Conservation (phyloP, 2,113 vertebrate genomes). For the Uria lomvia region DNA sequence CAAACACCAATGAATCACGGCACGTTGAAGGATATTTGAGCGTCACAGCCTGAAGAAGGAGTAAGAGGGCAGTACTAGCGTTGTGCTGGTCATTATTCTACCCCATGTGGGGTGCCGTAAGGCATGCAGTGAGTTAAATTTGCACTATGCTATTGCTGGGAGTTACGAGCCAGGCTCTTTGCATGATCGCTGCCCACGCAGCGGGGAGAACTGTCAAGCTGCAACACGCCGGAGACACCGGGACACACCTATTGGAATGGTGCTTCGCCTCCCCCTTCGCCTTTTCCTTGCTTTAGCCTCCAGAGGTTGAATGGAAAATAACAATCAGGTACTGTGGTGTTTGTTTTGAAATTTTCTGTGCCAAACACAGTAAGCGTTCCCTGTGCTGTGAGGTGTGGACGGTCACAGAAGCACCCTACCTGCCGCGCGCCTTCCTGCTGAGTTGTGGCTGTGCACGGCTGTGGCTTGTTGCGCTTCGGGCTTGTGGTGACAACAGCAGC, state of each 20-base stretch:
- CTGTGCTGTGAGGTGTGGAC: fast-evolving
- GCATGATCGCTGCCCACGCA: background rate
- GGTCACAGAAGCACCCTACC: fast-evolving
- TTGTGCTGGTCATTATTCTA: fast-evolving
- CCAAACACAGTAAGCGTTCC: background rate
- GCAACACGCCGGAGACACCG: background rate
- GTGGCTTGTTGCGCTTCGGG: fast-evolving
- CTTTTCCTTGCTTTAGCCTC: background rate
- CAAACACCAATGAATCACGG: fast-evolving
- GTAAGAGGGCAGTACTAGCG: fast-evolving
- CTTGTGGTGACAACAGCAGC: background rate
- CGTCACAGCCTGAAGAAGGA: fast-evolving
- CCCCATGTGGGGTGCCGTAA: fast-evolving
- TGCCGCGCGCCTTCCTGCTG: fast-evolving
- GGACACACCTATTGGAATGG: background rate
- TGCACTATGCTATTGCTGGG: background rate
- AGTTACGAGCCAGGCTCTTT: background rate
- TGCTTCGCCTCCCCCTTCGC: background rate
- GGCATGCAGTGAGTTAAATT: background rate
- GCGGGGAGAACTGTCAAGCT: background rate
- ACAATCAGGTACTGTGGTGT: background rate
- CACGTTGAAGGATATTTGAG: fast-evolving
- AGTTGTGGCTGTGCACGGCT: fast-evolving
- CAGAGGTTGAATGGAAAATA: background rate
- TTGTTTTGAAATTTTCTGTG: background rate